Evolutionary conservation across 1,140 invertebrate species (phyloP).

Genomic region (Euura saliciscinereae): DNA sequence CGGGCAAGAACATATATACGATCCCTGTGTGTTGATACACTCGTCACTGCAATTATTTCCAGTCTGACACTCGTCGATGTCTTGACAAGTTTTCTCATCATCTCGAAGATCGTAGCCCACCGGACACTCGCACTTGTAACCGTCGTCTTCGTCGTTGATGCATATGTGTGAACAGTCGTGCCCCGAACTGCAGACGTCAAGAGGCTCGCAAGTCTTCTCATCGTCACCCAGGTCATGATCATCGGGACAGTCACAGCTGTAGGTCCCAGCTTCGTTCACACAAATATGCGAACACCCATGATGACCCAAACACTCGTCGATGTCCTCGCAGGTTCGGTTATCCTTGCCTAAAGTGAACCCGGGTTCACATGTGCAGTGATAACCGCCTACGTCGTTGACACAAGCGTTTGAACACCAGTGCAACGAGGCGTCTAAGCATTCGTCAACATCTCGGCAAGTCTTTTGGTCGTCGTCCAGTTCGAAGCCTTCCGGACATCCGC

Average conservation of each 20-base stretch:
- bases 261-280: conserved; percentile 59
- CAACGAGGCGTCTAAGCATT: conserved; percentile 38
- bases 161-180: conserved; percentile 62
- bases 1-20: conserved; percentile 68
- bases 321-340: conserved; percentile 57
- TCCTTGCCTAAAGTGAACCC: conserved; percentile 50
- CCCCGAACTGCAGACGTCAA: conserved; percentile 72
- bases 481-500: conserved; percentile 50
- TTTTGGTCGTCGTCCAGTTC: conserved; percentile 35
- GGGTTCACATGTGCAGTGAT: conserved; percentile 60
- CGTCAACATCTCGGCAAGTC: conserved; percentile 63
- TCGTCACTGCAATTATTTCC: conserved; percentile 62
- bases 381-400: conserved; percentile 59
- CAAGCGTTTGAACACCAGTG: conserved; percentile 52
- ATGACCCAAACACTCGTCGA: conserved; percentile 68
- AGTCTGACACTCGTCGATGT: conserved; percentile 62
- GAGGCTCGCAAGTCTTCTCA: conserved; percentile 57
- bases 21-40: conserved; percentile 72
- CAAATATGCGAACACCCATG: conserved; percentile 51
- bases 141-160: conserved; percentile 59
- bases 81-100: conserved; percentile 44
- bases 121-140: conserved; percentile 79
- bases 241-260: conserved; percentile 57
- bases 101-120: conserved; percentile 57
- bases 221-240: conserved; percentile 47